Base-by-base conservation (phyloP, 2,797 vertebrate genomes). In the Prionace glauca region DNA sequence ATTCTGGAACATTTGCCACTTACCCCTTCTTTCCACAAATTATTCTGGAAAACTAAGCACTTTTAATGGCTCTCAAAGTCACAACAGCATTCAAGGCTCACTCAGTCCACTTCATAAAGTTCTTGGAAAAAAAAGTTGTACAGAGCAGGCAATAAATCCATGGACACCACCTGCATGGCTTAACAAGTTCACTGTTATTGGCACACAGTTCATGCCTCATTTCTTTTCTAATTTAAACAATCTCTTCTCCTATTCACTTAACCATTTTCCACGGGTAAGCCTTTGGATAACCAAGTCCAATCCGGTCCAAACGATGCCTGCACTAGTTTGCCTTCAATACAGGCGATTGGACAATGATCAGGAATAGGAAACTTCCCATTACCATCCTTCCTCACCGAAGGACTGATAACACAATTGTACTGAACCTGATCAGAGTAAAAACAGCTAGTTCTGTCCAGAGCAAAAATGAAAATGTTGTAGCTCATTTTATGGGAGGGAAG, bases 91-190 rank as follows among this genome's bases (percentile, higher is more conserved):
- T 92, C 90, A 41, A 69, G 62, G 32, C n/a, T 91, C 87, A 18
- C 20, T 10, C 18, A 67, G 29, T 74, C 79, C 16, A 22, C 41
- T 45, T 81, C 79, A 41, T 81, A 41, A 3, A 41, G 79, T 32
- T 81, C 79, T 36, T 36, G n/a, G 41, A 41, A 41, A 41, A 81
- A 41, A 41, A 81, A n/a, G 29, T 91, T 65, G 29, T n/a, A 91
- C 56, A 91, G 56, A 56, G 86, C 9, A 87, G 41, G 45, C 24
- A 56, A 88, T 87, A 60, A 60, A 88, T 88, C 87, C 26, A 32
- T 60, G 87, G 87, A 90, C 32, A 90, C 87, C 56, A 65, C 12
- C 32, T 90, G 60, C 87, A 90, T 62, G 87, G 87, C n/a, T 90
- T 29, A 90, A 65, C 29, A 56, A 32, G 29, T n/a, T 62, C 7